These are phyloP conservation scores for Euspilapteryx auroguttella DNA, from an alignment of 2,888 invertebrate genomes.

Conservation along the genomic window DNA sequence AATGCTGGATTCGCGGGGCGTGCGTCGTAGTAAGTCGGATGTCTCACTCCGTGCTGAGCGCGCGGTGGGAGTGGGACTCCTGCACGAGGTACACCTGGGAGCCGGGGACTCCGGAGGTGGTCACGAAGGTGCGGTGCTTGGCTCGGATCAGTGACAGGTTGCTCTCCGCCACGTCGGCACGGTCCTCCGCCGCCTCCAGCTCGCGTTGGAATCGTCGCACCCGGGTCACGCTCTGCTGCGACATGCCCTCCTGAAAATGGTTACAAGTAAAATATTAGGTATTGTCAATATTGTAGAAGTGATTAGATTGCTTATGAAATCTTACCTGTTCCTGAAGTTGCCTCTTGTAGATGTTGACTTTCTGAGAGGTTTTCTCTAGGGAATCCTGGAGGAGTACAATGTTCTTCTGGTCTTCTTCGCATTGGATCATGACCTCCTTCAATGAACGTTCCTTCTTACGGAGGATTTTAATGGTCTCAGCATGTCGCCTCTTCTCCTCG, in stretches of 20 bases:
- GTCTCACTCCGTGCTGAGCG: slow-evolving; percentile 56
- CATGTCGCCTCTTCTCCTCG: slow-evolving; percentile 96
- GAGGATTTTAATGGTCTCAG: slow-evolving; percentile 95
- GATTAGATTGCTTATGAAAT: neutral
- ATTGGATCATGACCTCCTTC: slow-evolving; percentile 93
- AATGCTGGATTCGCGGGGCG: slow-evolving; percentile 44
- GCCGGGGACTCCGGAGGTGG: slow-evolving; percentile 90
- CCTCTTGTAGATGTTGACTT: slow-evolving; percentile 92
- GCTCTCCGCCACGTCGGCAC: slow-evolving; percentile 93
- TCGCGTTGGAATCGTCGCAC: slow-evolving; percentile 98
- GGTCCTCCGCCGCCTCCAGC: slow-evolving; percentile 95
- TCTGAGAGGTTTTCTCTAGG: slow-evolving; percentile 84
- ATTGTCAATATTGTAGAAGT: neutral
- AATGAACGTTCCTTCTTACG: slow-evolving; percentile 97
- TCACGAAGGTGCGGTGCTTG: slow-evolving; percentile 97
- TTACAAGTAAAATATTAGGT: neutral
- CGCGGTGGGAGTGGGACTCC: slow-evolving; percentile 75
- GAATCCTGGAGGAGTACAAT: slow-evolving; percentile 88
- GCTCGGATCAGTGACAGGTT: slow-evolving; percentile 93
- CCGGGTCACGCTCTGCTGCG: slow-evolving; percentile 89
- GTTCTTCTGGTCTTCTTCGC: slow-evolving; percentile 97
- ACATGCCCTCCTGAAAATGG: slow-evolving; percentile 78
- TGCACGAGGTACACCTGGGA: slow-evolving; percentile 90
- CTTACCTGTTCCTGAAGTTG: slow-evolving; percentile 89
- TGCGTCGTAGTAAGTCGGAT: slow-evolving; percentile 13